Evolutionary conservation across 2,113 vertebrate species (phyloP), one percentile per base, ranked within the genome.

Genomic region (Malurus cyaneus): DNA sequence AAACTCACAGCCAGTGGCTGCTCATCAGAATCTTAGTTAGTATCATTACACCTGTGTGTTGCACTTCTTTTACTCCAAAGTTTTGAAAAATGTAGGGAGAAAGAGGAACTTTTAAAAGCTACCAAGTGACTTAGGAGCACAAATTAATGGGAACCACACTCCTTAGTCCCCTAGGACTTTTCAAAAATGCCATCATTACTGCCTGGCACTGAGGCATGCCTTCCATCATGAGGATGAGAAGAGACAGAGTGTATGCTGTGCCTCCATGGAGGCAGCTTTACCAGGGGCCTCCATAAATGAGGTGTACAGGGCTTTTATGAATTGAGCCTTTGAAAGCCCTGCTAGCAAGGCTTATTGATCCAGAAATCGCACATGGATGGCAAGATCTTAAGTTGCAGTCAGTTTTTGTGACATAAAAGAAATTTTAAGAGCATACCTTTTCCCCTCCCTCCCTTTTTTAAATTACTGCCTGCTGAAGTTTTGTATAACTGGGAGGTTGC

Each of bases 371-470:
- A 82, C 60, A 49, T 17, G 17, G 67, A 70, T 91, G 52, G 78
- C 79, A 67, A 59, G 84, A 89, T 93, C 69, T 91, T 96, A 96
- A 95, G 96, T 96, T 96, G 93, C 84, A 89, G 82, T 94, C 89
- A 86, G 92, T 34, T 95, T 97, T 97, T 96, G 97, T 96, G 95
- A 95, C 44, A 79, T 86, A 80, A 93, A 95, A 94, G 80, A 92
- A 94, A 88, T 87, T 82, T 89, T 69, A 80, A 94, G 89, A 95
- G 80, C 28, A 24, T 92, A 64, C 77, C 54, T 89, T 88, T 86
- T 24, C 5, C 13, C 28, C 26, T 41, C 14, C 12, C 23, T 56
- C 32, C 42, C 46, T 60, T 78, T 86, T 92, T 86, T 29, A 93
- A 90, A 88, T 81, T 82, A 86, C 86, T 95, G 64, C 94, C 57